These are phyloP conservation scores for Loripinus fragilis DNA, from an alignment of 2,888 invertebrate genomes.

Conservation along the genomic window DNA sequence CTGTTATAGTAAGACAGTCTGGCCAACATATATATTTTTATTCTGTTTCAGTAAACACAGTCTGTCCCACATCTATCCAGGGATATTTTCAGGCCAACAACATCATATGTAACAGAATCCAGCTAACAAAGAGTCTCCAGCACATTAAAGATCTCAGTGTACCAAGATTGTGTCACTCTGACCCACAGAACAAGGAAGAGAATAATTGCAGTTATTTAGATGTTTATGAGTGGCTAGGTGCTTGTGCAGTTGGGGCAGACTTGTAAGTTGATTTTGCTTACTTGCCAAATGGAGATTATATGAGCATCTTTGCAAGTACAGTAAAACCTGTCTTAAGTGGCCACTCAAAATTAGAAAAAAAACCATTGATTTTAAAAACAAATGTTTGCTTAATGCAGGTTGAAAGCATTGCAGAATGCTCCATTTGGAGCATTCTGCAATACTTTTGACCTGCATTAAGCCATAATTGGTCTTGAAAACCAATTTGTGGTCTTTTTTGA, in stretches of 20 bases:
- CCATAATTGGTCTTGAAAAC: too few species aligned
- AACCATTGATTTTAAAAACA: too few species aligned
- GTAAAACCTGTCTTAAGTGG: too few species aligned
- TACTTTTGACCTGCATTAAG: too few species aligned
- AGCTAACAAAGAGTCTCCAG: slow-evolving; percentile 43
- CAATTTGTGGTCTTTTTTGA: too few species aligned
- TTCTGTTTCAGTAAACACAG: slow-evolving; percentile 67
- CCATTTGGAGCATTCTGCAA: too few species aligned
- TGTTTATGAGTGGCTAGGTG: slow-evolving; percentile 80
- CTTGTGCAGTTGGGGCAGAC: slow-evolving; percentile 70
- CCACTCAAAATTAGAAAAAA: too few species aligned
- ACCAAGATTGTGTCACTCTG: slow-evolving; percentile 23
- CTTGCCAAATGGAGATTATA: too few species aligned
- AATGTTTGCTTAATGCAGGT: too few species aligned
- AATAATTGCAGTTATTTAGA: slow-evolving; percentile 52
- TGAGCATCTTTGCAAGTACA: too few species aligned
- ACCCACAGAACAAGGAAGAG: slow-evolving; percentile 18
- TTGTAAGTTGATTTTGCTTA: slow-evolving; percentile 47
- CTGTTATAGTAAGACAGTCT: too few species aligned
- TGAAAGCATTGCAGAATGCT: too few species aligned
- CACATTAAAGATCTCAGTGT: slow-evolving; percentile 48
- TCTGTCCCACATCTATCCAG: slow-evolving; percentile 74
- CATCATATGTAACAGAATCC: slow-evolving; percentile 51
- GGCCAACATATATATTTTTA: not conserved
- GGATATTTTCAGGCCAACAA: slow-evolving; percentile 70